Evolutionary conservation across 1,140 invertebrate species (phyloP).

Genomic region (Cheumatopsyche charites): DNA sequence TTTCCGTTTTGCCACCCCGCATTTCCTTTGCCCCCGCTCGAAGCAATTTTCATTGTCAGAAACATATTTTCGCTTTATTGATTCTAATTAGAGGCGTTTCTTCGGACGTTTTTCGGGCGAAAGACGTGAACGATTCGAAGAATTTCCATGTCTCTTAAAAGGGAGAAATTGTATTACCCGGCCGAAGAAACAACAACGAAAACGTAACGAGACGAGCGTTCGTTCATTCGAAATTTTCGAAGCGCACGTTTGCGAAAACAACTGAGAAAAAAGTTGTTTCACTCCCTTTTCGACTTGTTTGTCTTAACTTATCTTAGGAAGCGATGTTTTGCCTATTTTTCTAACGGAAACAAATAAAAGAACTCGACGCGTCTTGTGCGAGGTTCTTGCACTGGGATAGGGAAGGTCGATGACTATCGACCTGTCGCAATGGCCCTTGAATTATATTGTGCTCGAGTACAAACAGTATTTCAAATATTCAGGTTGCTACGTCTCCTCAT

Average conservation of each 20-base stretch:
- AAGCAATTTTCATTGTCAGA: constrained; percentile 33
- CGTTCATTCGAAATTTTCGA: constrained; percentile 8
- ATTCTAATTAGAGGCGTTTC: constrained; percentile 34
- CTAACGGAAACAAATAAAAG: constrained; percentile 10
- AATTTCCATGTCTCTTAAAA: constrained; percentile 21
- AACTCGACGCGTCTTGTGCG: neutral
- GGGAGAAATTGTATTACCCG: constrained; percentile 25
- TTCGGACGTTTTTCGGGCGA: constrained; percentile 7
- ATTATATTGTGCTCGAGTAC: neutral
- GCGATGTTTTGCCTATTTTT: neutral
- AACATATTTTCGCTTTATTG: constrained; percentile 36
- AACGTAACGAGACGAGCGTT: constrained; percentile 12
- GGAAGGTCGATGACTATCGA: neutral
- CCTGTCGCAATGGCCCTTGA: neutral
- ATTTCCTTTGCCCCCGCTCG: neutral
- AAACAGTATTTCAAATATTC: constrained; percentile 31
- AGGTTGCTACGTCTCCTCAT: constrained; percentile 14
- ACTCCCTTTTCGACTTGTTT: neutral
- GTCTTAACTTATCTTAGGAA: neutral
- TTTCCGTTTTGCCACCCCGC: neutral
- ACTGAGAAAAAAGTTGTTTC: constrained; percentile 8
- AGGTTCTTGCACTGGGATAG: neutral
- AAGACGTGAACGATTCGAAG: constrained; percentile 16
- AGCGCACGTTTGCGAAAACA: neutral
- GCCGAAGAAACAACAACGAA: constrained; percentile 1